phyloP scores from a whole-genome alignment of 2,888 invertebrate species.

The Leucoptera coffeella region DNA sequence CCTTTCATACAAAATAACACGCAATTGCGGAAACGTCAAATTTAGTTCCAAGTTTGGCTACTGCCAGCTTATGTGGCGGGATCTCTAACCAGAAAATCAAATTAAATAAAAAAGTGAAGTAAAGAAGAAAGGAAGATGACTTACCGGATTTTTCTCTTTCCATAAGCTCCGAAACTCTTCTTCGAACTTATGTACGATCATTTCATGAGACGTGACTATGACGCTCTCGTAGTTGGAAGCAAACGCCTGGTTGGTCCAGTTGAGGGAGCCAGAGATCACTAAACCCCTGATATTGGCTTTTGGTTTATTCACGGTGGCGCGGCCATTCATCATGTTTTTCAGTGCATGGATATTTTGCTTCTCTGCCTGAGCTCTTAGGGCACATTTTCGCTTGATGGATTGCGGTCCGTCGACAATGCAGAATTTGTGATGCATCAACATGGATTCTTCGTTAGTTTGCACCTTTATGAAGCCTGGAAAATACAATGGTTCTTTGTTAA shows the following conservation, averaged over 20 bases:
- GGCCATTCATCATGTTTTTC: too few relatives aligned
- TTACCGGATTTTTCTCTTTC: slow-evolving; percentile 41
- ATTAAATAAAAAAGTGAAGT: too few relatives aligned
- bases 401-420: slow-evolving; percentile 58
- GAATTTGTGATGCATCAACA: slow-evolving; percentile 79
- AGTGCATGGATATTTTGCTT: slow-evolving; percentile 28
- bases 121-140: slow-evolving; percentile 5
- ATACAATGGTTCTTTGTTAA: too few relatives aligned
- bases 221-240: slow-evolving; percentile 67
- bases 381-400: slow-evolving; percentile 29
- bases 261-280: slow-evolving; percentile 66
- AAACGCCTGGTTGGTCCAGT: slow-evolving; percentile 70
- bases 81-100: too few relatives aligned
- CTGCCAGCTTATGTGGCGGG: too few relatives aligned
- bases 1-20: too few relatives aligned
- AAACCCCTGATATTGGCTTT: slow-evolving; percentile 36
- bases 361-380: slow-evolving; percentile 30
- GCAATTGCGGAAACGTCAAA: too few relatives aligned
- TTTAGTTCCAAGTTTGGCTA: too few relatives aligned
- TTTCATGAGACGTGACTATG: slow-evolving; percentile 53
- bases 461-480: slow-evolving; percentile 40
- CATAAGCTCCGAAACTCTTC: slow-evolving; percentile 60
- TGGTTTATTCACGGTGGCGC: too few relatives aligned
- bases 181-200: slow-evolving; percentile 48
- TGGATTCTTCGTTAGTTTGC: slow-evolving; percentile 39